Evolutionary conservation across 2,888 invertebrate species (phyloP), one percentile per base, ranked within the genome.

Genomic region (Microctonus hyperodae): DNA sequence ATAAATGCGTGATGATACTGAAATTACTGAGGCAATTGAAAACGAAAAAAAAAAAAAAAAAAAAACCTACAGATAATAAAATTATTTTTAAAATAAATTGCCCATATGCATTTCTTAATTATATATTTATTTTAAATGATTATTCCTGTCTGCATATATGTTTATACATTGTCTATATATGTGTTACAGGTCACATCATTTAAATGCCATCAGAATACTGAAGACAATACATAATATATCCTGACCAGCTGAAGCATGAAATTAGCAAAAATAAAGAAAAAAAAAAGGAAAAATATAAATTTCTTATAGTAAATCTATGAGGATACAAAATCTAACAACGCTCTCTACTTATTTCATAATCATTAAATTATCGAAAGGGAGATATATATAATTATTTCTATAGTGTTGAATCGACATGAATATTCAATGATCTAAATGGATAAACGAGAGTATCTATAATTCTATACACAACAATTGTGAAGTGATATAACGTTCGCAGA

Each of bases 381-480:
- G 16, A 16, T 16, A 44, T 7, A 44, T 44, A 44, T n/a, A 44
- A 44, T 44, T n/a, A 44, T 7, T 5, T 16, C n/a, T 2, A 4
- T 4, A 28, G 16, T 48, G 33, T 33, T 35, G 20, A 44, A 40
- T 37, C 16, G 25, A 23, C 11, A 25, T 20, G 10, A 60, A 25
- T 25, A 58, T 37, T 35, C 40, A 23, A 58, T 28, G 10, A 60
- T 7, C 9, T 48, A 31, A 28, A 33, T 28, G 9, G 23, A 50
- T 28, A 48, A 60, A 60, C 23, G 31, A 33, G 44, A 44, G 6
- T 16, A 44, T 44, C 16, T 44, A n/a, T n/a, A n/a, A n/a, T n/a
- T n/a, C n/a, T n/a, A 22, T 22, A 60, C 31, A 33, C 50, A 37
- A 60, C 60, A 35, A 60, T 60, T 50, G 60, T 28, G 1, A 13